Evolutionary conservation across 2,113 vertebrate species (phyloP).

Genomic region (Leucoraja erinaceus): DNA sequence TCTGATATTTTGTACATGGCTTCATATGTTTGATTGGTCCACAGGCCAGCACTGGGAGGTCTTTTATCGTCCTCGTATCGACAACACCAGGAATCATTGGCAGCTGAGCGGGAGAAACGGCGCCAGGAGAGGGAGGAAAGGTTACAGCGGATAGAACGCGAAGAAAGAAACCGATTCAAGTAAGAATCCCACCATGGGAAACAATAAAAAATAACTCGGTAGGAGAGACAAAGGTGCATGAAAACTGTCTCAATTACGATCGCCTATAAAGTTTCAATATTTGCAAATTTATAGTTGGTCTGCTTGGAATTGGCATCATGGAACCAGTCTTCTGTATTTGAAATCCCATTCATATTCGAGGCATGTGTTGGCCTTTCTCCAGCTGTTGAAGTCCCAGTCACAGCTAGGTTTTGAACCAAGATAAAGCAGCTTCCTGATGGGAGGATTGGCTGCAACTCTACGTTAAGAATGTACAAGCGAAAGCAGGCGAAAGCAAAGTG

Average conservation of each 20-base stretch:
- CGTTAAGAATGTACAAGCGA: neutral
- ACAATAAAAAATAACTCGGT: neutral
- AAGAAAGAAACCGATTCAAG: constrained; percentile 91
- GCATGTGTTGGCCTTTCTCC: neutral
- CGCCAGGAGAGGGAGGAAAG: constrained; percentile 86
- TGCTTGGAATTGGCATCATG: neutral
- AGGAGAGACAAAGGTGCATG: neutral
- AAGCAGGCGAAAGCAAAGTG: neutral
- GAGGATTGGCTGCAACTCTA: neutral
- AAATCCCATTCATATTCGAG: neutral
- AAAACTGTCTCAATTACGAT: neutral
- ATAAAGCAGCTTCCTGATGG: neutral
- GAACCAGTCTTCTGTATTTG: neutral
- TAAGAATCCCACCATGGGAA: constrained; percentile 50
- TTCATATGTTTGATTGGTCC: constrained; percentile 38
- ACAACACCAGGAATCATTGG: constrained; percentile 89
- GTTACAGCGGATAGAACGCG: constrained; percentile 86
- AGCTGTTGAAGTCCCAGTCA: neutral
- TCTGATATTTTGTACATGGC: neutral
- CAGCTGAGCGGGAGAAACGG: constrained; percentile 80
- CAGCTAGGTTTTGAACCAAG: constrained; percentile 5
- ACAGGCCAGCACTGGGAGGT: constrained; percentile 69
- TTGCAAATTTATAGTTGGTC: neutral
- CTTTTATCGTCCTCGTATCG: constrained; percentile 84
- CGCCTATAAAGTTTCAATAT: neutral